Base-by-base conservation (phyloP, 2,113 vertebrate species). In the Seriola rivoliana region DNA sequence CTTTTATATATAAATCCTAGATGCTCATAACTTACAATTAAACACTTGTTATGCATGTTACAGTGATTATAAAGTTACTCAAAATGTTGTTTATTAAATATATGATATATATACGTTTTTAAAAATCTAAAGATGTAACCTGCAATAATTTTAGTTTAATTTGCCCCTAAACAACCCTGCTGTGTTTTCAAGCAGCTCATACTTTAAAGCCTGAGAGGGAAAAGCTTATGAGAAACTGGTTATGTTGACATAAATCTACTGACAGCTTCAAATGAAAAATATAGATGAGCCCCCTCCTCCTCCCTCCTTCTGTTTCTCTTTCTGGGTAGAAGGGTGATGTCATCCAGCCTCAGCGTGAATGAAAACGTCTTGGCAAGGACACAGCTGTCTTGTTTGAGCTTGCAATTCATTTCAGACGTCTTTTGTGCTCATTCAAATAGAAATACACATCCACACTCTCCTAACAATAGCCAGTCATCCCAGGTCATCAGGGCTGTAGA, bases 381-480 rank as follows among this genome's bases (percentile, higher is more conserved):
- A 89, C 89, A 87, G 92, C 89, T 92, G 92, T 92, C 92, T 89
- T 88, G 84, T 90, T 88, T 76, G 80, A 79, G 88, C 80, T 79
- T 59, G 90, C 72, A 81, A 89, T 92, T 89, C 70, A 88, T 90
- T 90, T 88, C 82, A 88, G 86, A 82, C 75, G 60, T 76, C 85
- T 83, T 92, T 88, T 88, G 85, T 89, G 80, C 64, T 82, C 66
- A 77, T 82, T 90, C 85, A 82, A 85, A 87, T 74, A 83, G 64
- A 89, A 92, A 91, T 74, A 84, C 87, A 88, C 85, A 73, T 70
- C 78, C 79, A 71, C 80, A 87, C 85, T 70, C 82, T 76, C 34
- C 65, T 48, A 62, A 93, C 89, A 90, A 92, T 79, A 73, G 85
- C 73, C 40, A 23, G 64, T 66, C 69, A 11, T 17, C 73, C 46